These are phyloP conservation scores for Hydraecia micacea DNA, from an alignment of 2,888 invertebrate genomes.

Conservation along the genomic window DNA sequence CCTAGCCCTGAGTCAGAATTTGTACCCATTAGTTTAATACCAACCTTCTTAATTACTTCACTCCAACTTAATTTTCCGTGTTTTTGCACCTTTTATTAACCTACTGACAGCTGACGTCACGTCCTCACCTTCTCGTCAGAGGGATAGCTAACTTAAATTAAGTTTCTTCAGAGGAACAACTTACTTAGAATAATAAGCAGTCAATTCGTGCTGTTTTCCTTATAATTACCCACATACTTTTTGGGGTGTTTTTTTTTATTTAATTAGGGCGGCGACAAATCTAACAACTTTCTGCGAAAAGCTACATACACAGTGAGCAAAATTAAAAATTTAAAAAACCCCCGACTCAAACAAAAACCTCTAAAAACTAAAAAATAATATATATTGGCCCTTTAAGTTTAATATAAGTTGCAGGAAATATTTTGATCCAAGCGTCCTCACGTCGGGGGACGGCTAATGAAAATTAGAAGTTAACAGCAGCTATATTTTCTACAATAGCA, in stretches of 20 bases:
- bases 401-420: no score
- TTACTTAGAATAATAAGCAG: constrained; percentile 50
- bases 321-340: no score
- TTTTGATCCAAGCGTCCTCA: no score
- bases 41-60: no score
- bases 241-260: no score
- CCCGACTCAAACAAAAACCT: no score
- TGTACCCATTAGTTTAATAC: neutral
- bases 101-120: constrained; percentile 3
- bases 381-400: no score
- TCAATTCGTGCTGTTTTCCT: constrained; percentile 35
- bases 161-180: constrained; percentile 23
- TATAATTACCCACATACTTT: neutral
- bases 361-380: no score
- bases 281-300: neutral
- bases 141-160: constrained; percentile 39
- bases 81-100: neutral
- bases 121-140: constrained; percentile 6
- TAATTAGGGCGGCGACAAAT: neutral
- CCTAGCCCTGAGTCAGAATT: neutral
- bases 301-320: neutral
- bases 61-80: neutral
- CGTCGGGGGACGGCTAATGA: no score
- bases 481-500: no score
- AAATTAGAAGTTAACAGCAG: no score